Evolutionary conservation across 2,113 vertebrate species (phyloP).

Genomic region (Mormyrus iriodes): DNA sequence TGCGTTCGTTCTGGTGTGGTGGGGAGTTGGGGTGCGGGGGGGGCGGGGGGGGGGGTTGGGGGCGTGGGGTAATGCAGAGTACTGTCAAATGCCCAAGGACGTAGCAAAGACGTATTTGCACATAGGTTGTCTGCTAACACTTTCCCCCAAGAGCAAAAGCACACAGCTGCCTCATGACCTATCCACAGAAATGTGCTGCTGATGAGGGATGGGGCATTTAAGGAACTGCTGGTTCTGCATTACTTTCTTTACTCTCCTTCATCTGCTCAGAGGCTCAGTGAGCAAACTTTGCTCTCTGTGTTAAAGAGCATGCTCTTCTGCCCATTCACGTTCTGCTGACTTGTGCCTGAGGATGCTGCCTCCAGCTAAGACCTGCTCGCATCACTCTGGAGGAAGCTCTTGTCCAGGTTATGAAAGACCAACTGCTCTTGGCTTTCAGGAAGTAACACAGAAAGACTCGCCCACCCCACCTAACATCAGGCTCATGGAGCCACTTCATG

Average conservation of each 20-base stretch:
- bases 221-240: neutral
- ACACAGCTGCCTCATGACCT: neutral
- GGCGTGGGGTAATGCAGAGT: neutral
- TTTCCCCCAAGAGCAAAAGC: neutral
- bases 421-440: neutral
- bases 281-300: neutral
- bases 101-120: neutral
- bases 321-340: neutral
- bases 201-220: neutral
- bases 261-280: neutral
- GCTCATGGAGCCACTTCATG: neutral
- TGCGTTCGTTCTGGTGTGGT: too few species aligned
- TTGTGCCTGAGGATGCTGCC: neutral
- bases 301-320: neutral
- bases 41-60: too few species aligned
- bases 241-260: neutral
- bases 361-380: neutral
- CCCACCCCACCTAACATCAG: neutral
- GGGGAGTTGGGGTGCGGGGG: too few species aligned
- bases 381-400: neutral
- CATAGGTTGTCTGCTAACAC: neutral
- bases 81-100: neutral
- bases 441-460: neutral
- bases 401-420: neutral
- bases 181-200: neutral